Base-by-base conservation (phyloP, 1,140 invertebrate species). In the Chionoecetes opilio region DNA sequence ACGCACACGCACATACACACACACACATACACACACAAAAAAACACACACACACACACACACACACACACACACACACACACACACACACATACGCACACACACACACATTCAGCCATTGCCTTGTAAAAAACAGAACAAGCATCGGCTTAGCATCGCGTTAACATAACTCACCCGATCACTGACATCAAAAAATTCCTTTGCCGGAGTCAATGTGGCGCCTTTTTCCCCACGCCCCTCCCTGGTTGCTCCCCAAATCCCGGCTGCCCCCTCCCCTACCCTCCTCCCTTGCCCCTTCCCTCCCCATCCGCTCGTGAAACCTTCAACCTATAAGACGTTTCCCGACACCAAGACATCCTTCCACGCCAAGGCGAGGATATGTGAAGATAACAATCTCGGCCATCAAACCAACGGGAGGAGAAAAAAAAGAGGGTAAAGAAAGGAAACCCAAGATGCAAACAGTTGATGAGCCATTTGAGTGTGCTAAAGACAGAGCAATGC, bases 191-290 rank as follows among this genome's bases (percentile, higher is more conserved):
- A 75, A 9, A 75, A 75, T 6, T 75, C n/a, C 63, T 75, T 75
- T n/a, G 11, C 63, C 63, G 21, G n/a, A 75, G 63, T 75, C 63
- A 75, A 17, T 5, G 63, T 26, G n/a, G 63, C 21, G 21, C 63
- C 63, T 75, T n/a, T 75, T n/a, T 21, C 63, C 63, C n/a, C 63
- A n/a, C n/a, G 63, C n/a, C n/a, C 63, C 63, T 75, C n/a, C 63
- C 63, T 75, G 46, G 46, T 17, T 17, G 46, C 46, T 53, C 46
- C 46, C 46, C 46, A 53, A 53, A 53, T 53, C 46, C 46, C 46
- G 21, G 11, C 63, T 75, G 63, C 63, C 63, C n/a, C n/a, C 63
- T 75, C n/a, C 63, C 63, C 63, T 75, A 5, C 5, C 63, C 63
- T 53, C 63, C 63, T 75, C 26, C 63, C 63, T 75, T 26, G 8